phyloP scores from a whole-genome alignment of 2,888 invertebrate genomes.

The Himalopsyche japonica region DNA sequence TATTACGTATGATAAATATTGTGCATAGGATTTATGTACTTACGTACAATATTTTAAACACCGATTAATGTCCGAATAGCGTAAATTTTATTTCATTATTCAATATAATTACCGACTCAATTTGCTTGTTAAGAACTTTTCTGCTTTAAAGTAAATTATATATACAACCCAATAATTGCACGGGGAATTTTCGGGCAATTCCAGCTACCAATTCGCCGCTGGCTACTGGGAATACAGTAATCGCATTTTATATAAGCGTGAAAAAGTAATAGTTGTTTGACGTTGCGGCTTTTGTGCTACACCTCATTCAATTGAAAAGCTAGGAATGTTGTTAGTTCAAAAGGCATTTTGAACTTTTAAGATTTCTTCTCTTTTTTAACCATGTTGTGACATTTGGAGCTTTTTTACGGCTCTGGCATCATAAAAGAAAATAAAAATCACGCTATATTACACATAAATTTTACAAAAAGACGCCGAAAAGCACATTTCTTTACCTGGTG shows the following conservation, averaged over 20 bases:
- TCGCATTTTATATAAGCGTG: constrained; percentile 17
- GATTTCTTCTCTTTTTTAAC: not conserved
- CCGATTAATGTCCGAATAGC: too few relatives aligned
- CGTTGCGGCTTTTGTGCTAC: not conserved
- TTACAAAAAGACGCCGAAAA: not conserved
- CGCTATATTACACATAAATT: not conserved
- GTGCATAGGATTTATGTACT: too few relatives aligned
- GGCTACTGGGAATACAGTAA: not conserved
- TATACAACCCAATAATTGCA: not conserved
- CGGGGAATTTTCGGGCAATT: not conserved
- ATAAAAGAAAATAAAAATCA: not conserved
- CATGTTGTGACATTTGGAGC: not conserved
- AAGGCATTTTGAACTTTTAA: not conserved
- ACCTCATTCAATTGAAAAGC: not conserved
- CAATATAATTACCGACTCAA: not conserved
- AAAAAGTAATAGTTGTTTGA: constrained; percentile 10
- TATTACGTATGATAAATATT: too few relatives aligned
- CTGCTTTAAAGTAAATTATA: not conserved
- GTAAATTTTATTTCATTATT: too few relatives aligned
- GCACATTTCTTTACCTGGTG: not conserved
- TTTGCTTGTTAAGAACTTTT: not conserved
- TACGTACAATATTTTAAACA: too few relatives aligned
- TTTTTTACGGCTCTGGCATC: not conserved
- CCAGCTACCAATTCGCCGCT: not conserved
- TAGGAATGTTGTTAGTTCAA: not conserved